Percentiles rank a stretch among this genome's conserved stretches.
Evolutionary conservation across 2,797 vertebrate genomes (phyloP).

Genomic region (Gadopsis bispinosus): DNA sequence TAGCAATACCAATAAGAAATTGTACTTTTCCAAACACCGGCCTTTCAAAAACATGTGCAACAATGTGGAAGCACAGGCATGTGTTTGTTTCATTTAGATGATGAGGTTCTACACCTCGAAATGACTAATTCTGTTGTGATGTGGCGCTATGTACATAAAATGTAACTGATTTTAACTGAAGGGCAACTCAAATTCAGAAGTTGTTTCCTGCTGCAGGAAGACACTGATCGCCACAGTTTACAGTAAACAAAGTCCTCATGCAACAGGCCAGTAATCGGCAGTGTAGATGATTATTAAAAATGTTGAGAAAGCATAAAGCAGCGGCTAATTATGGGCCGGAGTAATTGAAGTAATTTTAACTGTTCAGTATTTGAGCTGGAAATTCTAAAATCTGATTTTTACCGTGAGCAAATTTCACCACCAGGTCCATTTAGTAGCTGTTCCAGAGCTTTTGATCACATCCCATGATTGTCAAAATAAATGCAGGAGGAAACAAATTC

Average conservation of each 20-base stretch:
- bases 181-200: background rate
- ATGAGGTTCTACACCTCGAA: too few species aligned
- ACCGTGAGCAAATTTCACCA: background rate
- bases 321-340: too few species aligned
- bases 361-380: background rate
- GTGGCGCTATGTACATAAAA: too few species aligned
- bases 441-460: background rate
- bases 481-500: background rate
- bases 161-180: too few species aligned
- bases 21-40: background rate
- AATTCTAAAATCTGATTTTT: background rate
- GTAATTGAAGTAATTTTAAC: background rate
- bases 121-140: too few species aligned
- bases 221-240: background rate
- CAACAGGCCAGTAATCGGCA: background rate
- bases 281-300: background rate
- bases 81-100: constrained; percentile 15
- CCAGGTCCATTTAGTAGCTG: background rate
- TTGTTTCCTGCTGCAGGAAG: constrained; percentile 60
- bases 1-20: background rate
- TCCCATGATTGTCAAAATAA: background rate
- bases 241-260: constrained; percentile 13
- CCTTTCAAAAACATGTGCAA: background rate
- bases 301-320: background rate
- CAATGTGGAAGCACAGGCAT: constrained; percentile 10